Conservation (phyloP, 2,888 invertebrate genomes). For the Eumerus sabulonum region DNA sequence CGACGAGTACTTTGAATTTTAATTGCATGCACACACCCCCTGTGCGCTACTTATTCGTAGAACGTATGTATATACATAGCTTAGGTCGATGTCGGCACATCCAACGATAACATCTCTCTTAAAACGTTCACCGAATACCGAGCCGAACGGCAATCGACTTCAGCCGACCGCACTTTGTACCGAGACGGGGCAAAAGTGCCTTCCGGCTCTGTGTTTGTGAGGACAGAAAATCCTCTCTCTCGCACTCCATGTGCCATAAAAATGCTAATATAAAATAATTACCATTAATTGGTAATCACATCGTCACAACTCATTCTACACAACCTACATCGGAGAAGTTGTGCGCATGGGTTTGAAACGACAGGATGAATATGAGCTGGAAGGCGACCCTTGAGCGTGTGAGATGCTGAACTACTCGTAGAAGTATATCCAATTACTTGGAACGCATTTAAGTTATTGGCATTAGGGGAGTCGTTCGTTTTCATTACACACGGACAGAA, state of each 20-base stretch:
- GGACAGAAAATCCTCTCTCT: slow-evolving; percentile 10
- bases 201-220: neutral
- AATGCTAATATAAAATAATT: slow-evolving; percentile 73
- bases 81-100: slow-evolving; percentile 34
- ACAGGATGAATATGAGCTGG: neutral
- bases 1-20: neutral
- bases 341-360: too few species aligned
- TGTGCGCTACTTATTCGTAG: neutral
- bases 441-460: slow-evolving; percentile 70
- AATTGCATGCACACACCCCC: slow-evolving; percentile 19
- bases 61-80: too few species aligned
- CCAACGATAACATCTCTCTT: slow-evolving; percentile 26
- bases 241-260: slow-evolving; percentile 46
- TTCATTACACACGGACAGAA: slow-evolving; percentile 57
- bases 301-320: slow-evolving; percentile 63
- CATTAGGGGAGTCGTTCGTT: slow-evolving; percentile 69
- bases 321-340: slow-evolving; percentile 10
- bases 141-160: neutral
- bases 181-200: neutral
- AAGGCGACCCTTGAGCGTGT: slow-evolving; percentile 21
- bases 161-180: slow-evolving; percentile 6
- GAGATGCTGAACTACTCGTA: slow-evolving; percentile 52
- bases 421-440: slow-evolving; percentile 68
- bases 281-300: slow-evolving; percentile 72
- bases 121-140: neutral